Base-by-base conservation (phyloP, 2,888 invertebrate genomes). In the Macaria liturata region DNA sequence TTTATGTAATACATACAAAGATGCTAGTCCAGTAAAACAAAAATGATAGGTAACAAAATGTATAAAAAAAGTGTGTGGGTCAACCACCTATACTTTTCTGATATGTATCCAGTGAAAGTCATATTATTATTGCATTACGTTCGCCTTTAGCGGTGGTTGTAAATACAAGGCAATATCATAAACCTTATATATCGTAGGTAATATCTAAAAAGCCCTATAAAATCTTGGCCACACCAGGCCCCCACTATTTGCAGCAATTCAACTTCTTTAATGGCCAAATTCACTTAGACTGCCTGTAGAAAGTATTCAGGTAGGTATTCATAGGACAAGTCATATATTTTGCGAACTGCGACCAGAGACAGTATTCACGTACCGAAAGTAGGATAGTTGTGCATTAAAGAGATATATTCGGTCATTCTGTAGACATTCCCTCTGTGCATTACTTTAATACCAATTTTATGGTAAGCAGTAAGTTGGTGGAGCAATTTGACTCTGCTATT, bases 321-420 rank as follows among this genome's bases (percentile, higher is more conserved):
- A 80, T 77, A 78, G 80, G 80, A 78, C 71, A 68, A 71, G 74
- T 78, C 68, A 81, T 86, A 80, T 81, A 83, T 84, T 84, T 75
- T 54, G 70, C 66, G 53, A 71, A 78, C 72, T 76, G 80, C 80
- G 76, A 72, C 71, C 66, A 69, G 72, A 75, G 76, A 76, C 74
- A 76, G 75, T 83, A 83, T 81, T 79, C 79, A 78, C 81, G 80
- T 83, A 80, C 76, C 76, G 76, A 79, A 78, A 75, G 75, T 78
- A 78, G 76, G 74, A 78, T 79, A 84, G 78, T 81, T 78, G 87
- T 87, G 88, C 86, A 88, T 89, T 90, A 85, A 85, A 86, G 83
- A 88, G 88, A 89, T 86, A 83, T 86, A 89, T 88, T 76, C 75
- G 83, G 84, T 84, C 84, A 89, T 90, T 86, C 87, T 68, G 76